phyloP scores from a whole-genome alignment of 2,888 invertebrate genomes.

The Phyllotreta cruciferae region DNA sequence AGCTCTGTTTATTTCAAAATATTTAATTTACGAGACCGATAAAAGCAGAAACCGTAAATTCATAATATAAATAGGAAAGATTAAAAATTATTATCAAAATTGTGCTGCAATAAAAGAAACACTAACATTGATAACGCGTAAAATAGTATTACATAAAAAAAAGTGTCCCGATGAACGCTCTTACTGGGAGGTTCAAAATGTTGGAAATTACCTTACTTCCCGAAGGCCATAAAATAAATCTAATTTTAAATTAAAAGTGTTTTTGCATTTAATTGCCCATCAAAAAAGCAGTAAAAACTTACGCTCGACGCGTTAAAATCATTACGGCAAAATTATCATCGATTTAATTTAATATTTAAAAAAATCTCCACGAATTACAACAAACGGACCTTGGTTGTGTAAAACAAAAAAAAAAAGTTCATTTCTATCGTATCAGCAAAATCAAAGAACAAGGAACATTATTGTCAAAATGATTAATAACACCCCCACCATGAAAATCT shows the following conservation, averaged over 20 bases:
- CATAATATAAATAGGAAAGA: background rate
- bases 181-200: background rate
- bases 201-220: background rate
- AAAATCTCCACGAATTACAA: constrained; percentile 6
- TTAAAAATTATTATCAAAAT: constrained; percentile 3
- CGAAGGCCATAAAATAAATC: constrained; percentile 27
- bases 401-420: constrained; percentile 4
- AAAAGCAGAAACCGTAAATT: constrained; percentile 1
- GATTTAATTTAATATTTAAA: constrained; percentile 16
- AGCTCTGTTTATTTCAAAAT: constrained; percentile 4
- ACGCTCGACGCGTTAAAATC: constrained; percentile 5
- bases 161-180: background rate
- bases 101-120: constrained; percentile 3
- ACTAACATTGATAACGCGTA: constrained; percentile 1
- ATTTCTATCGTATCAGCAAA: constrained; percentile 3
- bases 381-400: constrained; percentile 9
- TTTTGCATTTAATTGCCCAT: constrained; percentile 36
- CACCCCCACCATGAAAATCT: constrained; percentile 45
- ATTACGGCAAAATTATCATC: constrained; percentile 20
- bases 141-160: background rate
- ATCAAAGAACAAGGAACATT: constrained; percentile 30
- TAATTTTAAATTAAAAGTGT: constrained; percentile 38
- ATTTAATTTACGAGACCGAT: constrained; percentile 1
- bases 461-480: constrained; percentile 29
- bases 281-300: constrained; percentile 35